A percentile compares a stretch with the other conserved stretches of the same genome.
Conservation (phyloP, 1,140 invertebrate genomes). For the Harlomillsia oculata region DNA sequence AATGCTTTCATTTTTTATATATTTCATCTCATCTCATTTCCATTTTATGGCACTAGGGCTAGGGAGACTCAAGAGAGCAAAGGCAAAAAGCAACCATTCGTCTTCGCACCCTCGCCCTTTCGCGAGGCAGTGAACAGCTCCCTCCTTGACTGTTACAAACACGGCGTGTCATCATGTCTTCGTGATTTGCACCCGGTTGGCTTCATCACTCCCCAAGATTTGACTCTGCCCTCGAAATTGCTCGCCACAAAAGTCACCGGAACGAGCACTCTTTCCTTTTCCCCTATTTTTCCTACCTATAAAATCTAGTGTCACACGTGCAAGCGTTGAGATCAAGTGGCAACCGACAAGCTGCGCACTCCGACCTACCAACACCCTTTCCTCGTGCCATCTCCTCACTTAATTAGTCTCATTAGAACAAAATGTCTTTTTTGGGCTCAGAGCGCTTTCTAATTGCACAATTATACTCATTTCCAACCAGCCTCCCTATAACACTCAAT, state of each 20-base stretch:
- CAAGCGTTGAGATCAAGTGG: background rate
- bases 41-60: slow-evolving; percentile 13
- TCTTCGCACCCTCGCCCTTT: background rate
- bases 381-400: background rate
- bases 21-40: slow-evolving; percentile 11
- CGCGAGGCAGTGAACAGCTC: too few species aligned
- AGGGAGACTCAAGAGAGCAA: slow-evolving; percentile 2
- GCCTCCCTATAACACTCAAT: too few species aligned
- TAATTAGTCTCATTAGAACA: slow-evolving; percentile 8
- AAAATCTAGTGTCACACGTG: background rate
- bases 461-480: too few species aligned
- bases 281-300: background rate
- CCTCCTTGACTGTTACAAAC: background rate
- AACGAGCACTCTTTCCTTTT: background rate
- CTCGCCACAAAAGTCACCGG: background rate
- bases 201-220: slow-evolving; percentile 8
- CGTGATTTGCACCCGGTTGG: slow-evolving; percentile 13
- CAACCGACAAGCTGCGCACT: background rate
- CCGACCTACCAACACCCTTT: too few species aligned
- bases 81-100: background rate
- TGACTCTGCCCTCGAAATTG: background rate
- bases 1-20: slow-evolving; percentile 6
- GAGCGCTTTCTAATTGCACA: background rate
- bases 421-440: background rate
- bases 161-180: slow-evolving; percentile 9